Conservation (phyloP, 92 coral and sea anemone genomes). For the Chrysogorgia sp. region DNA sequence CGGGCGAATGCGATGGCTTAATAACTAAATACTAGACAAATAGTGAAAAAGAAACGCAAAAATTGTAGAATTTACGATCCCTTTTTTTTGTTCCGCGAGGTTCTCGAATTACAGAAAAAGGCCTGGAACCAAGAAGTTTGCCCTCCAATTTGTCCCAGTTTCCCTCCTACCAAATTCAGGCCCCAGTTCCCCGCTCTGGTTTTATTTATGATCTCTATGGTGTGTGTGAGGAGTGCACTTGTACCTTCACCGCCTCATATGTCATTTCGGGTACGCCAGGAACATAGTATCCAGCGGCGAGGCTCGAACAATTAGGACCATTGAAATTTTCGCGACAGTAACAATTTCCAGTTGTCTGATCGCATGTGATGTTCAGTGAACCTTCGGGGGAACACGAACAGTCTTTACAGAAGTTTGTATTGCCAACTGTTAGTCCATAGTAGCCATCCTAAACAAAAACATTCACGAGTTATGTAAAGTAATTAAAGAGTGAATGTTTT, state of each 20-base stretch:
- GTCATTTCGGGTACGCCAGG: conserved; percentile 80
- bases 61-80: no score
- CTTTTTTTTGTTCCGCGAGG: no score
- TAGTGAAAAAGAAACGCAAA: no score
- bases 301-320: conserved; percentile 69
- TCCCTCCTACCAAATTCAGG: no score
- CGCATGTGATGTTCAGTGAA: conserved; percentile 66
- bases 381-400: conserved; percentile 82
- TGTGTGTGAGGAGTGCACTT: no score
- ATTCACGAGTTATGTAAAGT: background rate
- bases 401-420: conserved; percentile 69
- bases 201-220: no score
- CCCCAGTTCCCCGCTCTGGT: no score
- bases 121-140: no score
- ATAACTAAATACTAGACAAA: no score
- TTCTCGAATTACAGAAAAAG: no score
- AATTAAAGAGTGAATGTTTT: background rate
- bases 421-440: conserved; percentile 68
- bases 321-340: conserved; percentile 78
- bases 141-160: no score
- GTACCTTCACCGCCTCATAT: conserved; percentile 30
- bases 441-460: conserved; percentile 70
- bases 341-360: conserved; percentile 69
- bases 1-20: no score
- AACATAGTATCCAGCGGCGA: conserved; percentile 68